These are phyloP conservation scores for Pseudomyrmex flavicornis DNA, from an alignment of 1,140 invertebrate genomes.

Conservation along the genomic window DNA sequence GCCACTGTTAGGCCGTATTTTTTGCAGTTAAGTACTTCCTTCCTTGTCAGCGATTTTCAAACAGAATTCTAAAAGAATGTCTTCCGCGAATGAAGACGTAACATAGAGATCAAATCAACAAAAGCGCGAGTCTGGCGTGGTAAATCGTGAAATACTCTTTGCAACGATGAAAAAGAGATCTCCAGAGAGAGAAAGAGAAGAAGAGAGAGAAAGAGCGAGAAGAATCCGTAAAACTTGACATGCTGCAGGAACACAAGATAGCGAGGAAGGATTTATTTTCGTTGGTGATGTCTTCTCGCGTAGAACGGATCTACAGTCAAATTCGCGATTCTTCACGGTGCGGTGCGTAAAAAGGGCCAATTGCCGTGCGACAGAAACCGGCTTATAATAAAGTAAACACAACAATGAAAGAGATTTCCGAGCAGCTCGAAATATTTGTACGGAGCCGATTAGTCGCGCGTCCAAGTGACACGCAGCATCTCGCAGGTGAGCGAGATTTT, in stretches of 20 bases:
- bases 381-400: conserved; percentile 68
- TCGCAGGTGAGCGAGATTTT: conserved; percentile 16
- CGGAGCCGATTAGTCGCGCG: conserved; percentile 76
- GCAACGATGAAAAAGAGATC: neutral
- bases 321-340: conserved; percentile 75
- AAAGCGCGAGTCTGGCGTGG: neutral
- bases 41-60: neutral
- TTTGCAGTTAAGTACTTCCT: neutral
- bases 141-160: neutral
- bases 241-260: neutral
- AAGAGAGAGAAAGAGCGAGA: too few species aligned
- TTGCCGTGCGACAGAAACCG: conserved; percentile 71
- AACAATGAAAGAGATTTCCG: conserved; percentile 28
- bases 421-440: conserved; percentile 75
- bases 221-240: too few species aligned
- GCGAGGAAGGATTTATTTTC: conserved; percentile 38
- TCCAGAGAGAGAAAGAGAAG: neutral
- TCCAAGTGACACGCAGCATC: conserved; percentile 20
- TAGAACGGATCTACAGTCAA: conserved; percentile 57
- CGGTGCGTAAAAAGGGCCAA: conserved; percentile 61
- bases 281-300: conserved; percentile 47
- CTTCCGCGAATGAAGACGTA: conserved; percentile 34
- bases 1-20: conserved; percentile 13
- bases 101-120: neutral
- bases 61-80: neutral